phyloP scores from a whole-genome alignment of 2,888 invertebrate genomes.

The Chalcosyrphus nemorum region DNA sequence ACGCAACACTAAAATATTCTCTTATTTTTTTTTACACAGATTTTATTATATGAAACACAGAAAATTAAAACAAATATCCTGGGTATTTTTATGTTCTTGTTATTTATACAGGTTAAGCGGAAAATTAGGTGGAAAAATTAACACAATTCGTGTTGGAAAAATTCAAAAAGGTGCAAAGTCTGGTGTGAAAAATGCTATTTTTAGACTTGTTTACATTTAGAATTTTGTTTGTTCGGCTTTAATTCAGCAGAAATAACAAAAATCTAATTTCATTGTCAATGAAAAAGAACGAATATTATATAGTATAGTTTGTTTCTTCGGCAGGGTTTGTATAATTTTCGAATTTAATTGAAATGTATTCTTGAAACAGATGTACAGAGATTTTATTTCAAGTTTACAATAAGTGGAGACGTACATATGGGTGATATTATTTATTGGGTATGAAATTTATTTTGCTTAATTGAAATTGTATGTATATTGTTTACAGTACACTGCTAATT shows the following conservation, averaged over 20 bases:
- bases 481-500: not conserved
- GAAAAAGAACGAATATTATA: not conserved
- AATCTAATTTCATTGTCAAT: constrained; percentile 31
- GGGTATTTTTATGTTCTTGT: constrained; percentile 6
- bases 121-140: constrained; percentile 17
- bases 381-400: not conserved
- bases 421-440: not conserved
- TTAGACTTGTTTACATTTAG: constrained; percentile 27
- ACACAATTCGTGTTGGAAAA: constrained; percentile 7
- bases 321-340: not conserved
- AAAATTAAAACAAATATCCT: not conserved
- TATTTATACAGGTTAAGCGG: constrained; percentile 2
- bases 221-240: not conserved
- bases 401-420: not conserved
- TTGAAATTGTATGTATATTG: not conserved
- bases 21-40: not conserved
- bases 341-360: not conserved
- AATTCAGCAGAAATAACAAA: not conserved
- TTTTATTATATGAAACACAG: not conserved
- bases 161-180: constrained; percentile 26
- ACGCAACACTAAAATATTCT: not conserved
- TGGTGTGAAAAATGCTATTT: constrained; percentile 16
- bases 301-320: too few relatives aligned
- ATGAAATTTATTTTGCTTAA: not conserved
- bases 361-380: not conserved